Conservation (phyloP, 2,113 vertebrate species). For the Xenopus laevis region DNA sequence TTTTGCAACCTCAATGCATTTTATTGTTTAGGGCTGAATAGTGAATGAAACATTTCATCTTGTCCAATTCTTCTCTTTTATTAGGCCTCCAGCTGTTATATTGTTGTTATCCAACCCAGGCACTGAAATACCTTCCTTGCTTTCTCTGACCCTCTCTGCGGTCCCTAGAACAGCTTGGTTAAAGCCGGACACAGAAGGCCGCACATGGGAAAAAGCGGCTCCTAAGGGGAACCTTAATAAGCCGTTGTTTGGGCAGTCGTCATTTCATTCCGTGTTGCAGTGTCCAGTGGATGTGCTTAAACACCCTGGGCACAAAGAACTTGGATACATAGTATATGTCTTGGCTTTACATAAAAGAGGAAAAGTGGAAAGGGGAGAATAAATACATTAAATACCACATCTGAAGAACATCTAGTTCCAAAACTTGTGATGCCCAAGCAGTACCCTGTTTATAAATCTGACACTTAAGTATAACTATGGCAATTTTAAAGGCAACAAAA, state of each 20-base stretch:
- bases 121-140: no score
- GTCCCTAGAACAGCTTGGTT: conserved; percentile 12
- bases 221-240: not conserved
- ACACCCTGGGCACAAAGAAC: not conserved
- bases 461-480: no score
- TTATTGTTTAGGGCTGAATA: conserved; percentile 22
- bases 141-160: no score
- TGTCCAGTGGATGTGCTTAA: conserved; percentile 10
- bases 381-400: not conserved
- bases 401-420: not conserved
- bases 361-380: not conserved
- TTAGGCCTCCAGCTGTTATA: conserved; percentile 36
- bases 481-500: no score
- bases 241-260: conserved; percentile 8
- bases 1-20: conserved; percentile 31
- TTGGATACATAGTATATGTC: conserved; percentile 13
- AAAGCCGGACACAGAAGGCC: conserved; percentile 8
- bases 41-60: conserved; percentile 34
- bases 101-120: not conserved
- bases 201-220: conserved; percentile 13
- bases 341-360: not conserved
- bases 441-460: no score
- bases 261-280: conserved; percentile 9
- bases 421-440: not conserved
- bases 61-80: conserved; percentile 9